Base-by-base conservation (phyloP, 2,113 vertebrate species). In the Willisornis vidua region DNA sequence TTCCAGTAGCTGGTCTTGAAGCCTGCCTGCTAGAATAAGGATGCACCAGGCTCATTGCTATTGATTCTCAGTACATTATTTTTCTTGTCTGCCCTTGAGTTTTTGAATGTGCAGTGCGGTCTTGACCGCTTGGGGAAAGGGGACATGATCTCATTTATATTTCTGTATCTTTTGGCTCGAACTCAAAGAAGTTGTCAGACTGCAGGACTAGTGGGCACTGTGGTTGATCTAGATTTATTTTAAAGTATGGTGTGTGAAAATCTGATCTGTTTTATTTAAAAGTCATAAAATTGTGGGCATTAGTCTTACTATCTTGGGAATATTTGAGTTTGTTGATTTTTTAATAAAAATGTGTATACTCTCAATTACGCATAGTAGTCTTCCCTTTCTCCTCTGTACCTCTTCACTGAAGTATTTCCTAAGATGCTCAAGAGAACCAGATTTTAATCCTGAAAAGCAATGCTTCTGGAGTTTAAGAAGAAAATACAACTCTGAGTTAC, bases 61-160 rank as follows among this genome's bases (percentile, higher is more conserved):
- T 65, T 65, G 52, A 65, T 91, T 82, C 54, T 82, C 35, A 28
- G 57, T 43, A 20, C 9, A 5, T 71, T 81, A 43, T 75, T 91
- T 93, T 71, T 84, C 73, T 92, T 74, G 43, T 35, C 49, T 92
- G 80, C 57, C 66, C 83, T 90, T 93, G 43, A 84, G 43, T 41
- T 51, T 90, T 90, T 63, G 49, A 57, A 52, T 75, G 80, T 90
- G 25, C 43, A 63, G 14, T 59, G 43, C 81, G 61, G 79, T 90
- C 88, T 90, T 59, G 79, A 81, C 51, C 52, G 18, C 35, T 52
- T 0, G 2, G 61, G 43, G 84, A 57, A 67, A 75, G 55, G 49
- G 84, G 58, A 28, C 87, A 37, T 94, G 86, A 87, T 94, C 79
- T 96, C 86, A 88, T 92, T 93, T 90, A 75, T 45, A 59, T 33